These are phyloP conservation scores for Plutella xylostella DNA, from an alignment of 2,888 invertebrate species.

Conservation along the genomic window DNA sequence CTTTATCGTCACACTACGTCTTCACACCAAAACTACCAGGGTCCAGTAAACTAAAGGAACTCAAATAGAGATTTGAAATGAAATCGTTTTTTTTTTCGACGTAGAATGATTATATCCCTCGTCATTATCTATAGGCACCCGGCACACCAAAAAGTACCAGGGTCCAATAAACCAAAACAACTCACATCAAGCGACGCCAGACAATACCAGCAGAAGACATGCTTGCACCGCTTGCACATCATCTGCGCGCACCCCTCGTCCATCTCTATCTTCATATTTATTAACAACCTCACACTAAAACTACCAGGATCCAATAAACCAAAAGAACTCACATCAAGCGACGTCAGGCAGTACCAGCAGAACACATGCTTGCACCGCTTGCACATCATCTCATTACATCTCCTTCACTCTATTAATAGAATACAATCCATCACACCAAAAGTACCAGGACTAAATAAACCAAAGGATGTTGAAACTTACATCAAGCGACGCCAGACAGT, in stretches of 20 bases:
- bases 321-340: constrained; percentile 88
- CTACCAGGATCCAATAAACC: too few relatives aligned
- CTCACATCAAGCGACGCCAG: constrained; percentile 95
- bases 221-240: constrained; percentile 99
- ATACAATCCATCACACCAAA: too few relatives aligned
- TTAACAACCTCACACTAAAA: too few relatives aligned
- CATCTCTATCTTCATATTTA: constrained; percentile 96
- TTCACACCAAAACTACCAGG: too few relatives aligned
- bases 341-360: constrained; percentile 98
- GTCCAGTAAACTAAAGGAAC: too few relatives aligned
- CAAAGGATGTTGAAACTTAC: constrained; percentile 72
- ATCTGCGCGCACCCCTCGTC: constrained; percentile 99
- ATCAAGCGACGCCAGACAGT: constrained; percentile 94
- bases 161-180: constrained; percentile 28
- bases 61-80: too few relatives aligned
- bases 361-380: constrained; percentile 98
- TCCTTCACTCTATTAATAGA: constrained; percentile 97
- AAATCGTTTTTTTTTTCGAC: too few relatives aligned
- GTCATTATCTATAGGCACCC: constrained; percentile 96
- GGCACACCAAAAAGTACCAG: constrained; percentile 79
- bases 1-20: too few relatives aligned
- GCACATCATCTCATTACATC: constrained; percentile 99
- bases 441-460: neutral
- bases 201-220: constrained; percentile 99
- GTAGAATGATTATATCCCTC: constrained; percentile 99